phyloP scores from a whole-genome alignment of 2,113 vertebrate species.

The Casuarius casuarius region DNA sequence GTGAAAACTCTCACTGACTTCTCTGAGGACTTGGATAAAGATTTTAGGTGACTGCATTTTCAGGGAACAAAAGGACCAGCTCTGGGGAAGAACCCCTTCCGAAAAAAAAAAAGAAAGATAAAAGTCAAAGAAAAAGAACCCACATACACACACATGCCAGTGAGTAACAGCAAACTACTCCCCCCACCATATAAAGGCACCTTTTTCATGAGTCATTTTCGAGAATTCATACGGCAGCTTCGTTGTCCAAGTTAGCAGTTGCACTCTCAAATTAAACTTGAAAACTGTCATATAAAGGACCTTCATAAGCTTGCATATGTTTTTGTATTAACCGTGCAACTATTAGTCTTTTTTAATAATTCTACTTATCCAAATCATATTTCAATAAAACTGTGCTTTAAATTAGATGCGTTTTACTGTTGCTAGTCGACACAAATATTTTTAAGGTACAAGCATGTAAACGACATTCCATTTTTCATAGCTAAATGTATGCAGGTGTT shows the following conservation, averaged over 20 bases:
- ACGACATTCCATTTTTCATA: slow-evolving; percentile 53
- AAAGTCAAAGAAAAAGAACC: background rate
- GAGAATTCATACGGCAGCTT: background rate
- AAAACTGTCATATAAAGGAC: background rate
- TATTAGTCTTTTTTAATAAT: slow-evolving; percentile 38
- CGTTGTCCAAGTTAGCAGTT: background rate
- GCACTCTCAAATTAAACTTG: background rate
- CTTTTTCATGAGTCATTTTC: background rate
- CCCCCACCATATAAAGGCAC: background rate
- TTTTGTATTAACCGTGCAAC: background rate
- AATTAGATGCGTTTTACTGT: slow-evolving; percentile 24
- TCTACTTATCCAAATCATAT: slow-evolving; percentile 13
- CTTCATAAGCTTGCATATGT: background rate
- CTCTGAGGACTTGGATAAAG: background rate
- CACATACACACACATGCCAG: background rate
- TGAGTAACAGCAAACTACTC: background rate
- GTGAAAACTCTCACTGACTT: background rate
- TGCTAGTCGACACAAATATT: slow-evolving; percentile 35
- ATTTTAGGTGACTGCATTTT: background rate
- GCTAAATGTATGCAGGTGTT: slow-evolving; percentile 56
- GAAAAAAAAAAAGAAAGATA: background rate
- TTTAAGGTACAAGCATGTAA: slow-evolving; percentile 32
- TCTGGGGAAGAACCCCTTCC: background rate
- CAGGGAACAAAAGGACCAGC: background rate
- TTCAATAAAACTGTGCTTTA: slow-evolving; percentile 20